phyloP scores from a whole-genome alignment of 2,113 vertebrate species.

The Chitala chitala region DNA sequence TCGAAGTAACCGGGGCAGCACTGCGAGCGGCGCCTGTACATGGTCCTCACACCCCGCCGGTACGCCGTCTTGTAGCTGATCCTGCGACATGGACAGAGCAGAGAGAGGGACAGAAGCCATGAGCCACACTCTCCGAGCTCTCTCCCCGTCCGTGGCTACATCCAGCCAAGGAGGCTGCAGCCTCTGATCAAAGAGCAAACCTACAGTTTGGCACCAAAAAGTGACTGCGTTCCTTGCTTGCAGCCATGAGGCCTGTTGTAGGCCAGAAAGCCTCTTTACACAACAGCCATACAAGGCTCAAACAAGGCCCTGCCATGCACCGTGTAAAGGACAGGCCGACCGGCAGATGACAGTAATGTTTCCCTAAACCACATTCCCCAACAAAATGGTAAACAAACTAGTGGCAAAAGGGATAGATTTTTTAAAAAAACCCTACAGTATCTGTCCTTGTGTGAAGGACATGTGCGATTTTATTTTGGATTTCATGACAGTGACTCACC shows the following conservation, averaged over 20 bases:
- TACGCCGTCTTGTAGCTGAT: constrained; percentile 98
- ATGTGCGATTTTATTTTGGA: constrained; percentile 16
- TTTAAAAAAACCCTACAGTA: too few species aligned
- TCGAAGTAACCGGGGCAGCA: constrained; percentile 98
- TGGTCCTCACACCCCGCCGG: constrained; percentile 88
- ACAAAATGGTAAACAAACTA: too few species aligned
- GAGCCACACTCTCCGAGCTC: neutral
- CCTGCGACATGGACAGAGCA: constrained; percentile 61
- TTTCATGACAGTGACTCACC: constrained; percentile 25
- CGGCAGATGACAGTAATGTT: neutral
- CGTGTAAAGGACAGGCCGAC: neutral
- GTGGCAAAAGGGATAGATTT: too few species aligned
- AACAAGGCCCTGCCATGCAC: neutral
- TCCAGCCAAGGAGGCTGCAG: neutral
- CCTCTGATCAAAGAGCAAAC: too few species aligned
- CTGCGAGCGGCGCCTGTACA: constrained; percentile 95
- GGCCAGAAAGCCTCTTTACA: neutral
- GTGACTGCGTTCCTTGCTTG: too few species aligned
- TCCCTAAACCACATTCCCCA: neutral
- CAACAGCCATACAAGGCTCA: neutral
- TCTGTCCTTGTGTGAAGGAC: constrained; percentile 32
- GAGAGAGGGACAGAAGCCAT: constrained; percentile 28
- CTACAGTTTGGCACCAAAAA: too few species aligned
- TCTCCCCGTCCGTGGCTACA: neutral
- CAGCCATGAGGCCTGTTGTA: too few species aligned